Percentiles rank a stretch among this genome's conserved stretches.
These are phyloP conservation scores for Sceliomorpha sp. DNA, from an alignment of 2,888 invertebrate species.

Conservation along the genomic window DNA sequence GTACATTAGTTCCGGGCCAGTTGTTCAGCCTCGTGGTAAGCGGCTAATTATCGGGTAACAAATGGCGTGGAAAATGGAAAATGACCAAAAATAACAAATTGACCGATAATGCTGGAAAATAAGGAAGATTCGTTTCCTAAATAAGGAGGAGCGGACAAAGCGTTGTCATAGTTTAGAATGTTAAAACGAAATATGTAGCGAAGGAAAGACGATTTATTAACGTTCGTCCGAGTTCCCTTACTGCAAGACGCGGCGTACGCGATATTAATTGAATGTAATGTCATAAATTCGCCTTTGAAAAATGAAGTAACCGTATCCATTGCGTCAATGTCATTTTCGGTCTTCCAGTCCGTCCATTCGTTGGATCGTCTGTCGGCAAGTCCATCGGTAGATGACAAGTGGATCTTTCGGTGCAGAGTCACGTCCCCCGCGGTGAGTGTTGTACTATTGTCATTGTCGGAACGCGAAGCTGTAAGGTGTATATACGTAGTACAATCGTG, in stretches of 20 bases:
- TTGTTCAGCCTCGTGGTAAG: slow-evolving; percentile 8
- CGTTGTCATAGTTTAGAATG: too few relatives aligned
- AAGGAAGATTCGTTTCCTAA: too few relatives aligned
- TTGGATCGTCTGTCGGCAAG: slow-evolving; percentile 71
- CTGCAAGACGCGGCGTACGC: too few relatives aligned
- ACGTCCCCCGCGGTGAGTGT: slow-evolving; percentile 76
- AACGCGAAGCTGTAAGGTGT: slow-evolving; percentile 65
- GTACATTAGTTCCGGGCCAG: slow-evolving; percentile 36
- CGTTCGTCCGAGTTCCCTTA: too few relatives aligned
- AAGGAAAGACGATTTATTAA: too few relatives aligned
- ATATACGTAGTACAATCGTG: slow-evolving; percentile 65
- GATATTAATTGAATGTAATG: too few relatives aligned
- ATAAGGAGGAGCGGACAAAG: too few relatives aligned
- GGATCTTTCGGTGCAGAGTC: slow-evolving; percentile 70
- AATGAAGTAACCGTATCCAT: slow-evolving; percentile 21
- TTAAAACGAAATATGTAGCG: too few relatives aligned
- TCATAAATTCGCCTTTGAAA: too few relatives aligned
- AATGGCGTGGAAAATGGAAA: background rate
- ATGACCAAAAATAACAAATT: too few relatives aligned
- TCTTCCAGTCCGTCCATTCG: slow-evolving; percentile 51
- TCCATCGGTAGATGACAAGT: slow-evolving; percentile 58
- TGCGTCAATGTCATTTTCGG: slow-evolving; percentile 57
- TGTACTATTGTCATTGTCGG: slow-evolving; percentile 74
- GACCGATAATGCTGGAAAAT: too few relatives aligned
- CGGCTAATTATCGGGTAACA: slow-evolving; percentile 32